These are phyloP conservation scores for Lophura nycthemera DNA, from an alignment of 2,113 vertebrate species.

Conservation along the genomic window DNA sequence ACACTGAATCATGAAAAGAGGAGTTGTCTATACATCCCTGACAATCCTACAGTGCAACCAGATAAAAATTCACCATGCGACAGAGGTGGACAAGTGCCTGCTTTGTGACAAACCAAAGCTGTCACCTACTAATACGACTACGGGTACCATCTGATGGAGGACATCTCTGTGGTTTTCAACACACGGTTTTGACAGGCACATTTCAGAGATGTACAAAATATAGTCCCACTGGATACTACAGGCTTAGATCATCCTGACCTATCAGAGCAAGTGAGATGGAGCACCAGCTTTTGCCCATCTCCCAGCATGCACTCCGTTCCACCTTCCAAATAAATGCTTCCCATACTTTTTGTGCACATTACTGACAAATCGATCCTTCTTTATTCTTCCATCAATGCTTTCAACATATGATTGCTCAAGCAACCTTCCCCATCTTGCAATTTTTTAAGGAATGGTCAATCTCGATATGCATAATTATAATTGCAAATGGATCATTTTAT, in stretches of 20 bases:
- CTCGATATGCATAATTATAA: constrained; percentile 26
- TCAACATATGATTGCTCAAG: constrained; percentile 42
- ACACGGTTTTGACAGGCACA: neutral
- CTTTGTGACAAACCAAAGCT: neutral
- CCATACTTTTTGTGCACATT: neutral
- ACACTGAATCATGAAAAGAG: neutral
- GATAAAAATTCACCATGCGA: neutral
- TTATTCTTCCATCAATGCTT: constrained; percentile 55
- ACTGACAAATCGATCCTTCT: constrained; percentile 26
- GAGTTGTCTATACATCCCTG: neutral
- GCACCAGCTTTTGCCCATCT: neutral
- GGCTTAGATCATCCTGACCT: neutral
- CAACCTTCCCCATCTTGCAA: constrained; percentile 21
- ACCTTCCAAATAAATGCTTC: neutral
- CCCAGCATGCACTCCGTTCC: neutral
- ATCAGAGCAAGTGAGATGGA: neutral
- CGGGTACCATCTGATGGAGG: neutral
- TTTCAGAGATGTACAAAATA: neutral
- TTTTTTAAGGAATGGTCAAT: constrained; percentile 52
- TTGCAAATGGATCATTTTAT: constrained; percentile 31
- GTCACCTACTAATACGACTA: neutral
- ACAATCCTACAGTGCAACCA: neutral
- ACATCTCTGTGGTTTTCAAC: neutral
- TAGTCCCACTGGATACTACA: neutral
- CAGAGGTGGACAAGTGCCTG: neutral